Evolutionary conservation across 2,113 vertebrate species (phyloP).

Genomic region (Centropus unirufus): DNA sequence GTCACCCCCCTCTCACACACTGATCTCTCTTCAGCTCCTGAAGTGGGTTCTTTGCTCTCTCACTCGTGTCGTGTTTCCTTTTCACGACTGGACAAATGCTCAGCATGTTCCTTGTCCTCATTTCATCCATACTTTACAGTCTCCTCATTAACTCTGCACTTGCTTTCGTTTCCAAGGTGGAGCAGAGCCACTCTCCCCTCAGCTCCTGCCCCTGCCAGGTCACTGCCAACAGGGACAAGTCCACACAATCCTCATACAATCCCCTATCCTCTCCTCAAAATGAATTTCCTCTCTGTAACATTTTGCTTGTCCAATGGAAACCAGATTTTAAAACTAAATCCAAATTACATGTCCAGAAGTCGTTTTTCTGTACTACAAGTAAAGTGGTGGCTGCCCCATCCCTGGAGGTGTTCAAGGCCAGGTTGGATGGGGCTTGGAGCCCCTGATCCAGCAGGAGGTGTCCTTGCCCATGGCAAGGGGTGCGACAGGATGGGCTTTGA

Average conservation of each 20-base stretch:
- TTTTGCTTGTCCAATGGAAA: neutral
- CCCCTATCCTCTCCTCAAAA: neutral
- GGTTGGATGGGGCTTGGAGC: no score
- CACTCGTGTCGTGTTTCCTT: neutral
- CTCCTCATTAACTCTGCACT: neutral
- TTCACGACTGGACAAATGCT: neutral
- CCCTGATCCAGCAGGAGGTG: no score
- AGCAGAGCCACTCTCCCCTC: neutral
- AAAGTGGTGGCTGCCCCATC: no score
- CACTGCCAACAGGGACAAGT: neutral
- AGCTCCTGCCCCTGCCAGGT: neutral
- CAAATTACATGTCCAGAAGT: neutral
- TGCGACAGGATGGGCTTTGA: no score
- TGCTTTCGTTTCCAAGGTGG: neutral
- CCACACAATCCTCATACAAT: accelerated
- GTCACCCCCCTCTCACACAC: no score
- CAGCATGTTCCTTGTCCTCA: neutral
- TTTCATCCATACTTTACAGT: neutral
- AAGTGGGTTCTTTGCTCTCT: neutral
- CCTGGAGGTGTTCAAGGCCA: no score
- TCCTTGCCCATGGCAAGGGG: no score
- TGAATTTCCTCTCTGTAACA: accelerated
- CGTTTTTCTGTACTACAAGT: neutral
- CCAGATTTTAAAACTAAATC: neutral
- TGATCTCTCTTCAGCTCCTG: neutral